Base-by-base conservation (phyloP, 2,113 vertebrate species). In the Loxodonta africana region DNA sequence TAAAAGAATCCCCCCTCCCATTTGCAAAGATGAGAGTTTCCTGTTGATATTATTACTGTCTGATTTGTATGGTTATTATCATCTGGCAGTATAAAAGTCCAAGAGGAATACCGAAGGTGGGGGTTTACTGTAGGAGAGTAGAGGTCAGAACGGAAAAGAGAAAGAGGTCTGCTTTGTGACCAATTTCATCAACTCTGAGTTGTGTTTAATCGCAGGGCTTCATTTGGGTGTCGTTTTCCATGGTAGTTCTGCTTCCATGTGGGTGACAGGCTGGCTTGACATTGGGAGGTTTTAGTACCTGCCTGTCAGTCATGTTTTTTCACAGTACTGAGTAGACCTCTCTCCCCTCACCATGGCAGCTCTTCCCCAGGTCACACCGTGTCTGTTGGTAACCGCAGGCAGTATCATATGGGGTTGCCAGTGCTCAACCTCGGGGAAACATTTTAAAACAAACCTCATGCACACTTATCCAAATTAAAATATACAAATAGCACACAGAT, bases 1-100 rank as follows among this genome's bases (percentile, higher is more conserved):
- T 11, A 71, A 74, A 44, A 60, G 26, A 95, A 84, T 0, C 81
- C 90, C 63, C 44, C 28, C 44, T 15, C 25, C 88, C n/a, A 53
- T 62, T 88, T 96, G 82, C 23, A 26, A 57, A 95, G 73, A 33
- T 91, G 46, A 71, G 46, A 23, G 8, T 89, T 96, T 94, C 65
- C 60, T 88, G 57, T 65, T 46, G 17, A 73, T 80, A 48, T 17
- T 92, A n/a, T 26, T 94, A n/a, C n/a, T 57, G 8, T 20, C 82
- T 71, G 44, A 51, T 67, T 86, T 91, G 25, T 73, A 6, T 90
- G 90, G 44, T 28, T 88, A 21, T 93, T 41, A 48, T 92, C 90
- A 41, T 86, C 60, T 67, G 26, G 62, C 78, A 28, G 14, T 62
- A 88, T 80, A 82, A 82, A 84, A 87, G 28, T 86, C 71, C 83